These are phyloP conservation scores for Hepsetus odoe DNA, from an alignment of 2,113 vertebrate species.

Conservation along the genomic window DNA sequence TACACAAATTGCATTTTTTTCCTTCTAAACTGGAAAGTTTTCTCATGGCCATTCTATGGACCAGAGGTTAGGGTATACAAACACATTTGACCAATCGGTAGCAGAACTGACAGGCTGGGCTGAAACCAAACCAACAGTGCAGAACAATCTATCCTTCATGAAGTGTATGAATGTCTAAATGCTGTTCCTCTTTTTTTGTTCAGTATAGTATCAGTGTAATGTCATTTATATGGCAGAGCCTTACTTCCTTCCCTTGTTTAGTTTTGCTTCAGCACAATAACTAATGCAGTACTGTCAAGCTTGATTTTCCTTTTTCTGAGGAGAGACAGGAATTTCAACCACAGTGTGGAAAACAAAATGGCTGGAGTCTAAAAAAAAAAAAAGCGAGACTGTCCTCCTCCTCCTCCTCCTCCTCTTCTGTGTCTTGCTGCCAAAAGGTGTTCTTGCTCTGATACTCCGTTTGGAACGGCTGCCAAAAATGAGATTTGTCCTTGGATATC, in stretches of 20 bases:
- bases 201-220: background rate
- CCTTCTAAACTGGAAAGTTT: too few species aligned
- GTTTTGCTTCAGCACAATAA: constrained; percentile 35
- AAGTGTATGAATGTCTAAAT: background rate
- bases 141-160: constrained; percentile 10
- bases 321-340: constrained; percentile 66
- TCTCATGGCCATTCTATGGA: too few species aligned
- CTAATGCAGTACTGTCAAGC: constrained; percentile 36
- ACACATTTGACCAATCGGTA: background rate
- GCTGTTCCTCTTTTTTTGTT: background rate
- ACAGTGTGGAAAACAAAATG: constrained; percentile 78
- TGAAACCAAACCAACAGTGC: background rate
- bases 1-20: too few species aligned
- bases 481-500: constrained; percentile 80
- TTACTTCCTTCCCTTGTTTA: background rate
- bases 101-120: background rate
- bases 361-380: constrained; percentile 74
- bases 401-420: constrained; percentile 68
- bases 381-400: constrained; percentile 70
- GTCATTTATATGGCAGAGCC: background rate
- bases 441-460: constrained; percentile 78
- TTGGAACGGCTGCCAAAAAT: constrained; percentile 78
- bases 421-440: constrained; percentile 78
- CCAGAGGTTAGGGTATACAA: background rate
- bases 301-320: constrained; percentile 24